Conservation (phyloP, 2,797 vertebrate genomes). For the Brachyalestes nurse region DNA sequence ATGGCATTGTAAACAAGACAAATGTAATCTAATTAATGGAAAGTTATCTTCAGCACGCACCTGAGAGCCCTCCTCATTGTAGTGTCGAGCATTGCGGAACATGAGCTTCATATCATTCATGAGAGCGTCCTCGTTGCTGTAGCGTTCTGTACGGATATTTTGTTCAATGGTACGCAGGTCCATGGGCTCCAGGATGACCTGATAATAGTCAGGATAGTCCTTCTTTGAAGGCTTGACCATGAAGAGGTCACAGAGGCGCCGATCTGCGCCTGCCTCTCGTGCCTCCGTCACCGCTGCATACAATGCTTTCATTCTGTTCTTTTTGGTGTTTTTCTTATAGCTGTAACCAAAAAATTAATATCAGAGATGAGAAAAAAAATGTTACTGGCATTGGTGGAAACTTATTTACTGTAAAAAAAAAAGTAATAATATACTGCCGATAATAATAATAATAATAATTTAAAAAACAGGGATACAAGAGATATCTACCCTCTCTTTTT, state of each 20-base stretch:
- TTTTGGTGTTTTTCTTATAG: conserved; percentile 96
- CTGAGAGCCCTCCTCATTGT: conserved; percentile 99
- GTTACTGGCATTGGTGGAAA: neutral
- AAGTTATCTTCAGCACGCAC: conserved; percentile 66
- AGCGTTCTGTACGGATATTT: conserved; percentile 93
- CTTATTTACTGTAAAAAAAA: neutral
- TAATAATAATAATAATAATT: no score
- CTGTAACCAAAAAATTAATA: conserved; percentile 44
- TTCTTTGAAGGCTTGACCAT: conserved; percentile 99
- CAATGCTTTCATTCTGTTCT: conserved; percentile 93
- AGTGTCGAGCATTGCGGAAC: conserved; percentile 98
- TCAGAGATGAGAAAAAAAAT: neutral
- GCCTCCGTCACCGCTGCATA: conserved; percentile 90
- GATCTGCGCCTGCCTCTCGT: conserved; percentile 83
- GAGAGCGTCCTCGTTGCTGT: conserved; percentile 87
- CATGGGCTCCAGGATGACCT: conserved; percentile 97
- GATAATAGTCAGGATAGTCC: conserved; percentile 98
- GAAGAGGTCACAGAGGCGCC: conserved; percentile 95
- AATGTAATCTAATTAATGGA: neutral
- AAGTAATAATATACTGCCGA: no score
- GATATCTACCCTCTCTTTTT: conserved; percentile 90
- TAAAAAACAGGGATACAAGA: neutral
- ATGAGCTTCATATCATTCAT: conserved; percentile 95
- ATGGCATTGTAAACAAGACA: no score
- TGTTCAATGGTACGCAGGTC: conserved; percentile 96